A percentile compares a stretch with the other conserved stretches of the same genome.
These are phyloP conservation scores for Eugnorisma glareosa DNA, from an alignment of 2,888 invertebrate genomes.

Conservation along the genomic window DNA sequence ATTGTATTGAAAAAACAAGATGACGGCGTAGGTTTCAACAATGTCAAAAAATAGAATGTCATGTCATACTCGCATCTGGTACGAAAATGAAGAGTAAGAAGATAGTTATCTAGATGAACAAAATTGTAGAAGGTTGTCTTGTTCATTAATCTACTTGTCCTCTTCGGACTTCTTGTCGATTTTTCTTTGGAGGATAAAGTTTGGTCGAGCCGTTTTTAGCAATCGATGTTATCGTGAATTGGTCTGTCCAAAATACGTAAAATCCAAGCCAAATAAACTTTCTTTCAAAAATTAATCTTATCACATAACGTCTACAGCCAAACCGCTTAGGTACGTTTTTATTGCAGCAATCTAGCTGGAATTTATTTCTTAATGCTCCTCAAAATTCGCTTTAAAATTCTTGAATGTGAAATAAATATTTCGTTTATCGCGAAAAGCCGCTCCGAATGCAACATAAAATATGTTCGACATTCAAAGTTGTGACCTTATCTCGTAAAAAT, in stretches of 20 bases:
- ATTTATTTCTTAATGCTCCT: slow-evolving; percentile 34
- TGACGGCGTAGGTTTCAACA: no score
- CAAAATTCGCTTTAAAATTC: slow-evolving; percentile 37
- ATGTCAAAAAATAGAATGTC: no score
- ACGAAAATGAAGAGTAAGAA: not conserved
- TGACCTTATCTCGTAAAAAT: slow-evolving; percentile 90
- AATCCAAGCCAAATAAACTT: slow-evolving; percentile 17
- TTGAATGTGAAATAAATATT: slow-evolving; percentile 59
- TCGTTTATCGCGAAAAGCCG: slow-evolving; percentile 60
- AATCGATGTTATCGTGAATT: slow-evolving; percentile 10
- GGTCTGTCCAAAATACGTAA: not conserved
- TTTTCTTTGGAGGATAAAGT: slow-evolving; percentile 3
- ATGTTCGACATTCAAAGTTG: slow-evolving; percentile 88
- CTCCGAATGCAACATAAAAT: slow-evolving; percentile 81
- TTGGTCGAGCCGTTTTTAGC: not conserved
- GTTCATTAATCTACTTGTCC: slow-evolving; percentile 14
- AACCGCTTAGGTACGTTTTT: slow-evolving; percentile 35
- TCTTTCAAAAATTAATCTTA: slow-evolving; percentile 34
- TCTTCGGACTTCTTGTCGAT: not conserved
- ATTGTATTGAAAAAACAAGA: no score
- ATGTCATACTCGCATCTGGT: no score
- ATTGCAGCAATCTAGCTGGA: slow-evolving; percentile 17
- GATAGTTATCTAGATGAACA: not conserved
- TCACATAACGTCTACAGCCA: slow-evolving; percentile 17
- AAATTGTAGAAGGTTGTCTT: slow-evolving; percentile 3